Evolutionary conservation across 2,888 invertebrate genomes (phyloP), one percentile per base, ranked within the genome.

Genomic region (Tenodera sinensis): DNA sequence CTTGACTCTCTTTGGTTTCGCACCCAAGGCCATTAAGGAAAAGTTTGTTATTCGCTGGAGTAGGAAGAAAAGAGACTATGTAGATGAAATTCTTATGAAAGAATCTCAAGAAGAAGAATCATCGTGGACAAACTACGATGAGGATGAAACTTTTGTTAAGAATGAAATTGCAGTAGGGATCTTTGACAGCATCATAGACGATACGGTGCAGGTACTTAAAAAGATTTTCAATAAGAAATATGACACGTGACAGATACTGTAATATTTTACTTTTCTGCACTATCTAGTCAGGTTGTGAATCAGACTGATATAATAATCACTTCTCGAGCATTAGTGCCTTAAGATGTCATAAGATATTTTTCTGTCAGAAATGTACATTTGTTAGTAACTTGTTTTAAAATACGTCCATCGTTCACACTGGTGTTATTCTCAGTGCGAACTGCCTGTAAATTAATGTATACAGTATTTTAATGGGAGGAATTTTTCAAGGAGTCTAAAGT

Each of bases 61-160:
- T 90, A 93, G 95, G 28, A 96, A 96, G 91, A 95, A 95, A 91
- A 93, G 95, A 84, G 96, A 97, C 92, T 94, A 95, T 90, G 96
- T 97, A 3, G 97, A 97, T 92, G 96, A 96, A 91, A 94, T 97
- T 89, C 93, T 97, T 89, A 95, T 96, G 54, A 94, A 95, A 89
- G 97, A 97, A 92, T 94, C 96, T 87, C 95, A 95, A 91, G 95
- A 95, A 88, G 97, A 97, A 91, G 97, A 97, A 92, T 94, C 95
- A 25, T 95, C 95, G 91, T 97, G 97, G 97, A 95, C 96, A 1
- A 96, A 96, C 92, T 97, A 96, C 92, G 96, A 96, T 92, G 93
- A 94, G 86, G 97, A 97, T 92, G 97, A 97, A 92, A 93, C 95
- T 28, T 94, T 95, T 82, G 95, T 97, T 30, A 96, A 96, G 92